Percentiles rank a stretch among this genome's conserved stretches.
These are phyloP conservation scores for Spodoptera exigua DNA, from an alignment of 2,888 invertebrate species.

Conservation along the genomic window DNA sequence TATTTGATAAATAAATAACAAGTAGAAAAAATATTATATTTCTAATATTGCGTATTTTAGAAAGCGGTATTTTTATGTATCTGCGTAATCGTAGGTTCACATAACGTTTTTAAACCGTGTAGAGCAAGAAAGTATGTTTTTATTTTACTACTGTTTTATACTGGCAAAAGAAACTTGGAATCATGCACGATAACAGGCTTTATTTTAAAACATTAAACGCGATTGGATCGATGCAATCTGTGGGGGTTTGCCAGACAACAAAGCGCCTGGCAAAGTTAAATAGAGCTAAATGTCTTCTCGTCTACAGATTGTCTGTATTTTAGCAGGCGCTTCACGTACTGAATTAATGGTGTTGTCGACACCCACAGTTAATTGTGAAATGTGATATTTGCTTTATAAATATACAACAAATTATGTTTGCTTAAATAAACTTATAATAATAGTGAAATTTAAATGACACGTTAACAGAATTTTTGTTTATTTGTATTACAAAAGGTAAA, in stretches of 20 bases:
- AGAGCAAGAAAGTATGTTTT: too few relatives aligned
- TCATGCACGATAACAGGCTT: constrained; percentile 4
- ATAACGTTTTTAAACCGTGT: too few relatives aligned
- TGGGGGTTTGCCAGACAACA: constrained; percentile 50
- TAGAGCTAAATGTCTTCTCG: constrained; percentile 30
- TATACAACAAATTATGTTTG: too few relatives aligned
- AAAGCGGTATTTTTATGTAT: too few relatives aligned
- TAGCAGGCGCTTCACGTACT: constrained; percentile 35
- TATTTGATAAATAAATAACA: too few relatives aligned
- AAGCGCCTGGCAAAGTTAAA: constrained; percentile 50
- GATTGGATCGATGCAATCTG: constrained; percentile 15
- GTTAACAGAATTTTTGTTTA: too few relatives aligned
- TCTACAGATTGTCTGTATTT: constrained; percentile 36
- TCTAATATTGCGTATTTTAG: too few relatives aligned
- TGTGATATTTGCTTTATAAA: neutral
- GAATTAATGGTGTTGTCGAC: constrained; percentile 12
- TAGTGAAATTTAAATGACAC: too few relatives aligned
- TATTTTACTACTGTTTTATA: neutral
- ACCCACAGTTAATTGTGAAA: neutral
- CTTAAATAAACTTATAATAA: too few relatives aligned
- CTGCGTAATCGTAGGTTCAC: too few relatives aligned
- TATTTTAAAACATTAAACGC: constrained; percentile 21
- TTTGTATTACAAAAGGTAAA: too few relatives aligned
- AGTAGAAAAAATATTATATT: too few relatives aligned
- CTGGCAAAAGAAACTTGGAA: constrained; percentile 7